A percentile compares a stretch with the other conserved stretches of the same genome.
phyloP scores from a whole-genome alignment of 1,140 invertebrate genomes.

The Druon quercuslanigerum region DNA sequence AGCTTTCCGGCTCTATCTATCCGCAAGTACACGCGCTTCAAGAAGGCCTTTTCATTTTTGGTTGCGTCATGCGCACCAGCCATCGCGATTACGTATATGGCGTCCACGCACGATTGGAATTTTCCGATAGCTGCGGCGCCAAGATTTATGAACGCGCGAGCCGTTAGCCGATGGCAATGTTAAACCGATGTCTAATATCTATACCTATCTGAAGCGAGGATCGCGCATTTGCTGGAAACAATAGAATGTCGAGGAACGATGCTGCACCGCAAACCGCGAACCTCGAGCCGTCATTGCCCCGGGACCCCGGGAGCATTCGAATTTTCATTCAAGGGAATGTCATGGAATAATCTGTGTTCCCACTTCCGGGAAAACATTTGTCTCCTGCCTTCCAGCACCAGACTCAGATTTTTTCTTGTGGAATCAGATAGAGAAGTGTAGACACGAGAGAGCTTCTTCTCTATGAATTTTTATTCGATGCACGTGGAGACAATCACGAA shows the following conservation, averaged over 20 bases:
- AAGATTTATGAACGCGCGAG: constrained; percentile 62
- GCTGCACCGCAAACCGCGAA: neutral
- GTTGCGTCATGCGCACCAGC: constrained; percentile 56
- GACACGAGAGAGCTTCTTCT: constrained; percentile 10
- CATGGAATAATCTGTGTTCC: constrained; percentile 32
- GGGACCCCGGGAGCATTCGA: constrained; percentile 18
- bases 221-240: constrained; percentile 52
- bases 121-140: constrained; percentile 63
- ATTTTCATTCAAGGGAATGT: constrained; percentile 32
- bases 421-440: constrained; percentile 22
- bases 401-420: neutral
- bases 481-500: constrained; percentile 28
- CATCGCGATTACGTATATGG: constrained; percentile 59
- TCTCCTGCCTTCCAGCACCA: neutral
- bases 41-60: constrained; percentile 56
- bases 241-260: constrained; percentile 46
- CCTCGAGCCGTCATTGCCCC: constrained; percentile 26
- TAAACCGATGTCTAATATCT: constrained; percentile 53
- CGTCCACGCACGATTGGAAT: constrained; percentile 64
- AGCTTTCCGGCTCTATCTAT: constrained; percentile 43
- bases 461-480: constrained; percentile 26
- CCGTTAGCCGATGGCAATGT: constrained; percentile 36
- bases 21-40: constrained; percentile 45
- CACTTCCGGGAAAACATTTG: constrained; percentile 26
- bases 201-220: constrained; percentile 45